Conservation (phyloP, 2,888 invertebrate species). For the Standfussiana lucernea region DNA sequence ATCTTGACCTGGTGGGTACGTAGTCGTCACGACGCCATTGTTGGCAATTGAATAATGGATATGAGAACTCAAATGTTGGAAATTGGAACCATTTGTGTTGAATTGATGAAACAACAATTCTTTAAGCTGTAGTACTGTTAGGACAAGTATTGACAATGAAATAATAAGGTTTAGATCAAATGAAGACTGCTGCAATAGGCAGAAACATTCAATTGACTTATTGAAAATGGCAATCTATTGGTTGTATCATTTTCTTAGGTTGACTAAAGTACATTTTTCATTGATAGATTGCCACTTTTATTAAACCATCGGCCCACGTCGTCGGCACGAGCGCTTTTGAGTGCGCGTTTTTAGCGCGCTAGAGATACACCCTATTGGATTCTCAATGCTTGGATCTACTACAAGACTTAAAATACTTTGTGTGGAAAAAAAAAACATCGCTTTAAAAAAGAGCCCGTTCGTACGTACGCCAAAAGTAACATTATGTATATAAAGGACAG, state of each 20-base stretch:
- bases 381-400: background rate
- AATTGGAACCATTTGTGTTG: constrained; percentile 32
- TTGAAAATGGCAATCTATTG: constrained; percentile 12
- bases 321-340: background rate
- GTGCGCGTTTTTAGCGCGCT: background rate
- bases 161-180: constrained; percentile 3
- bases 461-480: background rate
- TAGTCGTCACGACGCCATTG: constrained; percentile 10
- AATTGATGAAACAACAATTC: constrained; percentile 8
- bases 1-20: background rate
- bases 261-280: background rate
- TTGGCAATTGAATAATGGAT: constrained; percentile 54
- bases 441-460: background rate
- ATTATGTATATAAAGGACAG: too few species aligned
- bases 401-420: background rate
- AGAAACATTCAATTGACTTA: constrained; percentile 18
- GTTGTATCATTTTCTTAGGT: background rate
- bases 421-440: background rate
- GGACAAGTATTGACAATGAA: constrained; percentile 1
- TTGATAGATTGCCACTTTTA: background rate
- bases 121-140: background rate
- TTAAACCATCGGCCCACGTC: background rate
- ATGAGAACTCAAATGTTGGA: constrained; percentile 36
- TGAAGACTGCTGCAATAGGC: background rate
- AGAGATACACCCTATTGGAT: background rate